Percentiles rank a stretch among this genome's conserved stretches.
Evolutionary conservation across 2,797 vertebrate species (phyloP).

Genomic region (Balearica regulorum): DNA sequence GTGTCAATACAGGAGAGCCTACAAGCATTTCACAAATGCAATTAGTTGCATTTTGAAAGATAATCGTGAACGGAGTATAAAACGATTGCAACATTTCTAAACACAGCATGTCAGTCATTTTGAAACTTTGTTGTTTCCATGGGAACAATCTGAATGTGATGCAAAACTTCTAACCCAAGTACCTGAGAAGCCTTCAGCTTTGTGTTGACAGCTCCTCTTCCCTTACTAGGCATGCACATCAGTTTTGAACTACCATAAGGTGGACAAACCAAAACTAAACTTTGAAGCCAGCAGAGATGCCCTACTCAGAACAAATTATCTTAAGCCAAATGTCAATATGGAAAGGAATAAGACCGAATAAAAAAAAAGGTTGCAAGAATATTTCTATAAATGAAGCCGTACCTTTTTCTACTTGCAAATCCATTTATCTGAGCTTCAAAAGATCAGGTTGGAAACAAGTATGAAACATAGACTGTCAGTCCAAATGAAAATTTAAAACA

Average conservation of each 20-base stretch:
- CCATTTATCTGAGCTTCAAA: background rate
- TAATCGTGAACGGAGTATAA: background rate
- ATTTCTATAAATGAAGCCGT: background rate
- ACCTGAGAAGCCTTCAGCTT: background rate
- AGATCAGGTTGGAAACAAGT: background rate
- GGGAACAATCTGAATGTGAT: background rate
- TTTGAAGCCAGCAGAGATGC: background rate
- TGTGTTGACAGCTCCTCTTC: background rate
- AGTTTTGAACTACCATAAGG: background rate
- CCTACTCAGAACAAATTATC: background rate
- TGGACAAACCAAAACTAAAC: background rate
- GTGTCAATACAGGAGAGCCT: background rate
- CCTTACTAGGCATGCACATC: background rate
- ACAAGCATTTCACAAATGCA: background rate
- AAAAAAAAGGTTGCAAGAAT: background rate
- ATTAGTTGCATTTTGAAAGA: background rate
- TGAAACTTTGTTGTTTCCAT: background rate
- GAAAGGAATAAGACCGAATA: background rate
- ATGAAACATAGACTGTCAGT: background rate
- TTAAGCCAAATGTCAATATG: background rate
- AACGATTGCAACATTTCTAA: background rate
- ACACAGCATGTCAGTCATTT: background rate
- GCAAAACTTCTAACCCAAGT: background rate
- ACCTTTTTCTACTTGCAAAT: background rate
- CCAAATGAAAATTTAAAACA: background rate